These are phyloP conservation scores for Tridacna crocea DNA, from an alignment of 2,888 invertebrate species.

Conservation along the genomic window DNA sequence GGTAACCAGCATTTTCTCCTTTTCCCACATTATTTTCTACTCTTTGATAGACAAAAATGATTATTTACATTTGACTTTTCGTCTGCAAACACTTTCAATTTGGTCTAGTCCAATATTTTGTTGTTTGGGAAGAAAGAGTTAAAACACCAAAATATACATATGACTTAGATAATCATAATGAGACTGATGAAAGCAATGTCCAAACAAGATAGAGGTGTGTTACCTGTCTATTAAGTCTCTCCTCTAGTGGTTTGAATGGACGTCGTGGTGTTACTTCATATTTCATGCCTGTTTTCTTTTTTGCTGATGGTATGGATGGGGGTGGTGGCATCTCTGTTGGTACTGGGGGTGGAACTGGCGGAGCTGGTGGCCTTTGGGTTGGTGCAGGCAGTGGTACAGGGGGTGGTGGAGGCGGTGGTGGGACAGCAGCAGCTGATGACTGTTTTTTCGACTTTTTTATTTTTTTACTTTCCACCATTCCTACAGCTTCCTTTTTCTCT, in stretches of 20 bases:
- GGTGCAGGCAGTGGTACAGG: slow-evolving; percentile 48
- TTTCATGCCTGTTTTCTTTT: background rate
- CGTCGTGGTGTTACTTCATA: slow-evolving; percentile 6
- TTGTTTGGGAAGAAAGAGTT: no score
- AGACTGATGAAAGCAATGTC: no score
- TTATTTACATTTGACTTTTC: no score
- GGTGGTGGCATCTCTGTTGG: slow-evolving; percentile 11
- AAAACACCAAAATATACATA: no score
- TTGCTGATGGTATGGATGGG: background rate
- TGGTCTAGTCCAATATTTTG: no score
- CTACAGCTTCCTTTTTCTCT: slow-evolving; percentile 17
- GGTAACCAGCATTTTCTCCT: no score
- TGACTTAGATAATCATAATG: no score
- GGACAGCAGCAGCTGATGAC: slow-evolving; percentile 23
- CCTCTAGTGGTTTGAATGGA: slow-evolving; percentile 16
- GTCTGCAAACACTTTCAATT: no score
- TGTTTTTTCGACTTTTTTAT: background rate
- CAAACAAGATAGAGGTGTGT: no score
- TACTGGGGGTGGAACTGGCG: slow-evolving; percentile 33
- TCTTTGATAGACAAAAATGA: no score
- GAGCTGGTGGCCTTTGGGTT: background rate
- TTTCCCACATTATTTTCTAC: no score
- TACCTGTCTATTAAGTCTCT: slow-evolving; percentile 16
- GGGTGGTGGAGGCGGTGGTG: slow-evolving; percentile 69
- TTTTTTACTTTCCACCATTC: background rate